Conservation (phyloP, 2,797 vertebrate genomes). For the Notoglanidium macrostoma region DNA sequence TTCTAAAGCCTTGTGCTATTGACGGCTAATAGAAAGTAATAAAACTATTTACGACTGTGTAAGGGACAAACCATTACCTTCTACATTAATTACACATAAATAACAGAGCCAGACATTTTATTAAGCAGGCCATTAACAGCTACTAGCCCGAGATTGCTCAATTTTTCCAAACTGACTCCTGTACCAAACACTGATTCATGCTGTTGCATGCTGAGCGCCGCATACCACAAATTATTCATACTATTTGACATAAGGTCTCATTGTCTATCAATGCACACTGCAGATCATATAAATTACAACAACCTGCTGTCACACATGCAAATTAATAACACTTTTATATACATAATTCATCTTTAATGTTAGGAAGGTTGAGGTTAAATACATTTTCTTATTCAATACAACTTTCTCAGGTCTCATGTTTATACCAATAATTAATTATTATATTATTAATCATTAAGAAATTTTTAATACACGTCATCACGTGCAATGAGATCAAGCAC, state of each 20-base stretch:
- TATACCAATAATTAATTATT: not conserved
- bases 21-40: not conserved
- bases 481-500: not conserved
- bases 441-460: conserved; percentile 30
- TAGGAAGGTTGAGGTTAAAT: not conserved
- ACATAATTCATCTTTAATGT: not conserved
- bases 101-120: conserved; percentile 22
- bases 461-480: not conserved
- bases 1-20: not conserved
- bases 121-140: conserved; percentile 22
- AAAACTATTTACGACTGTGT: conserved; percentile 1
- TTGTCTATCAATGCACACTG: not conserved
- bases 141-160: conserved; percentile 9
- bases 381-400: not conserved
- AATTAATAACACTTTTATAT: not conserved
- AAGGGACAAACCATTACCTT: not conserved
- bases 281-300: not conserved
- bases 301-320: not conserved
- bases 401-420: not conserved
- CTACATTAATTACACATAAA: conserved; percentile 24
- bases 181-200: not conserved
- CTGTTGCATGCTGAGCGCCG: not conserved
- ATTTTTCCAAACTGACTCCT: not conserved
- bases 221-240: not conserved
- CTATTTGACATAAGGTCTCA: not conserved